phyloP scores from a whole-genome alignment of 2,888 invertebrate genomes.

The Prenolepis imparis region DNA sequence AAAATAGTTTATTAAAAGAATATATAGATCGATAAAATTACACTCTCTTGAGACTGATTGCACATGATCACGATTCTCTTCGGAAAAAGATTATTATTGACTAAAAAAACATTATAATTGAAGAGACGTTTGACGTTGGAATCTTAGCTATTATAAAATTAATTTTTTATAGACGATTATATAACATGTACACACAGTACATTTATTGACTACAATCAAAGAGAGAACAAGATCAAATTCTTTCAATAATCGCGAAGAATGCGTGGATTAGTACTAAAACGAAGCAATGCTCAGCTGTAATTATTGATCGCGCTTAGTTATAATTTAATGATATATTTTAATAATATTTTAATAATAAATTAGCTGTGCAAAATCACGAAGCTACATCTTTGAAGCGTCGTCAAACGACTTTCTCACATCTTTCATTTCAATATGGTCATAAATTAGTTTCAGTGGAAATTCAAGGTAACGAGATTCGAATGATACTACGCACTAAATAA shows the following conservation, averaged over 20 bases:
- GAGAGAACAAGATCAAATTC: not conserved
- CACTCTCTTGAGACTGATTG: not conserved
- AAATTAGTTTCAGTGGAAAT: not conserved
- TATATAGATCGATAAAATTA: not conserved
- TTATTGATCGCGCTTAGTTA: not conserved
- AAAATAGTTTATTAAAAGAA: not conserved
- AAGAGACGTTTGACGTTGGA: not conserved
- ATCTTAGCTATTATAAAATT: not conserved
- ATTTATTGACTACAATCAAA: not conserved
- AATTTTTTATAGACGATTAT: not conserved
- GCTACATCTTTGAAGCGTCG: not conserved
- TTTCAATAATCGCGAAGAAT: not conserved
- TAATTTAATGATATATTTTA: too few species aligned
- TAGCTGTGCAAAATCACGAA: slow-evolving; percentile 6
- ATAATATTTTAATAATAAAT: not conserved
- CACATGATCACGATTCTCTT: too few species aligned
- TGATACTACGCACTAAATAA: not conserved
- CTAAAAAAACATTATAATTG: not conserved
- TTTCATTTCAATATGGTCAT: not conserved
- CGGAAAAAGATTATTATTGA: not conserved
- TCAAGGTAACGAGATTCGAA: not conserved
- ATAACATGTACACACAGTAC: too few species aligned
- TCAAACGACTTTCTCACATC: not conserved
- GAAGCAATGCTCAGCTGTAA: not conserved
- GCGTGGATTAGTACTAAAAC: not conserved